Evolutionary conservation across 2,113 vertebrate species (phyloP), one percentile per base, ranked within the genome.

Genomic region (Ceyx melanurus): DNA sequence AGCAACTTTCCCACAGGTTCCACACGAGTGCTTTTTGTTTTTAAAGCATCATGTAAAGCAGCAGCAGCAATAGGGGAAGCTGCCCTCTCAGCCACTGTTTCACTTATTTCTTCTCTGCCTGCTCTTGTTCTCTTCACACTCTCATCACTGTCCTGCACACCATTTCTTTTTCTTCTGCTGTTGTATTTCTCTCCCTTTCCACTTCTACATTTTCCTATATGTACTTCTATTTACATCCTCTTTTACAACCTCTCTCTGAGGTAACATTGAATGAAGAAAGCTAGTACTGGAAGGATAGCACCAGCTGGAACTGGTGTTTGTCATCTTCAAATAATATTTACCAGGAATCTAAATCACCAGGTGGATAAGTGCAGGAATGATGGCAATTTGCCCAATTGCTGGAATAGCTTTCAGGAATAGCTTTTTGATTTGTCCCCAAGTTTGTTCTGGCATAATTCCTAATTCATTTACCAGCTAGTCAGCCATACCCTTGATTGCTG

Each of bases 381-480:
- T 87, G 89, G 90, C 74, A 56, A 82, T 62, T 92, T 91, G 74
- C 94, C 94, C 67, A 68, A 1, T 20, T 82, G 71, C 66, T 76
- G 74, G 43, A 92, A 28, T 58, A 68, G 74, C 66, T 94, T 72
- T 72, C 83, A 50, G 48, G 21, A 92, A 29, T 57, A 68, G 73
- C 70, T 94, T 72, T 72, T 75, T 82, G 77, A 66, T 78, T 93
- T 93, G 77, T 84, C 88, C 90, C 86, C 8, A 29, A 62, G 92
- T 96, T 96, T 93, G 84, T 92, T 90, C 46, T 96, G 95, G 94
- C 75, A 35, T 43, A 66, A 80, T 82, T 95, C 87, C 92, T 66
- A 86, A 87, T 92, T 90, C 71, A 76, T 94, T 94, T 94, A 74
- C 91, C 89, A 92, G 84, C 81, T 95, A 94, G 91, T 95, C 92